Percentiles rank a stretch among this genome's conserved stretches.
Evolutionary conservation across 2,113 vertebrate species (phyloP).

Genomic region (Seriola aureovittata): DNA sequence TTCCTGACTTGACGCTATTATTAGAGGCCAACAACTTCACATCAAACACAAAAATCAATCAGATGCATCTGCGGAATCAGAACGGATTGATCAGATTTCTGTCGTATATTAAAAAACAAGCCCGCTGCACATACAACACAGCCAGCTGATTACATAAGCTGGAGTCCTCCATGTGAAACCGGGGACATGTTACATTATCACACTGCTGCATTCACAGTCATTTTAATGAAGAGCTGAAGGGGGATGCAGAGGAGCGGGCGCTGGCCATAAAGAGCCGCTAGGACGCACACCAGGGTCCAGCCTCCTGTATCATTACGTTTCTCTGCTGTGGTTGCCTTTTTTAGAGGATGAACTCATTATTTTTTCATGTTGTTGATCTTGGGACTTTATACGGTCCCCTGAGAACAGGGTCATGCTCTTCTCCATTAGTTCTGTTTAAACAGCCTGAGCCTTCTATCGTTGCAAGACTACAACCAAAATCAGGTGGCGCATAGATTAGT

Average conservation of each 20-base stretch:
- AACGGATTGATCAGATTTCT: not conserved
- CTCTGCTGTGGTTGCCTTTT: constrained; percentile 57
- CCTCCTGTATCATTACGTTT: constrained; percentile 47
- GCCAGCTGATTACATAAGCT: constrained; percentile 4
- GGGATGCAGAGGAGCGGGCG: not conserved
- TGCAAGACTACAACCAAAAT: constrained; percentile 5
- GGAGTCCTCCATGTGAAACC: not conserved
- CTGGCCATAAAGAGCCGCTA: constrained; percentile 30
- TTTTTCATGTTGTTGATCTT: constrained; percentile 77
- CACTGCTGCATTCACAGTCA: constrained; percentile 9
- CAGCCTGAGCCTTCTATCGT: not conserved
- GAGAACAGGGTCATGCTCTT: constrained; percentile 52
- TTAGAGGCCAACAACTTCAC: not conserved
- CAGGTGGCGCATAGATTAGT: not conserved
- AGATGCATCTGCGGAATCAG: not conserved
- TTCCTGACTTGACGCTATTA: not conserved
- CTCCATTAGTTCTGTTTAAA: constrained; percentile 51
- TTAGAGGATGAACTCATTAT: constrained; percentile 64
- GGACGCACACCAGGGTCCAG: constrained; percentile 12
- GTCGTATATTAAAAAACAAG: not conserved
- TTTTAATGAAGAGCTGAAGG: constrained; percentile 25
- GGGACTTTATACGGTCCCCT: constrained; percentile 40
- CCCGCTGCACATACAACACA: not conserved
- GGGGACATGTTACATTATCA: constrained; percentile 4
- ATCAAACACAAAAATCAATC: constrained; percentile 6